A percentile compares a stretch with the other conserved stretches of the same genome.
phyloP scores from a whole-genome alignment of 2,797 vertebrate species.

The Ceryle rudis region DNA sequence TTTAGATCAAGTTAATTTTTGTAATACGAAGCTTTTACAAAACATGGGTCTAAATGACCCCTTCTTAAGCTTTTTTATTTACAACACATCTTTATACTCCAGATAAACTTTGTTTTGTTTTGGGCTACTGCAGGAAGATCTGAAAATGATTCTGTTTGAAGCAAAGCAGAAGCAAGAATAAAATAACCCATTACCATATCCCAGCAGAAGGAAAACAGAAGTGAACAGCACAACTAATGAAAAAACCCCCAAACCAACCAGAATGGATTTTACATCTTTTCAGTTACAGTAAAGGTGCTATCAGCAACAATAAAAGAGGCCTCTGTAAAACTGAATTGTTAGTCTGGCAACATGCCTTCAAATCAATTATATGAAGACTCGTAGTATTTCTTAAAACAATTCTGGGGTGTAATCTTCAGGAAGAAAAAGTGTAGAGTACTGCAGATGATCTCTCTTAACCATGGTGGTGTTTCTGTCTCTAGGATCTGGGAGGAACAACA shows the following conservation, averaged over 20 bases:
- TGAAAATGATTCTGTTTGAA: conserved; percentile 26
- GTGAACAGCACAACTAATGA: background rate
- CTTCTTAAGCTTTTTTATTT: conserved; percentile 24
- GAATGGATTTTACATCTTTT: background rate
- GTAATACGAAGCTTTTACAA: background rate
- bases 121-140: conserved; percentile 27
- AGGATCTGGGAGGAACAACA: background rate
- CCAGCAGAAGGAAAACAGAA: background rate
- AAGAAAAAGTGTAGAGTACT: background rate
- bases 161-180: conserved; percentile 3
- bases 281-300: background rate
- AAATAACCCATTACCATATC: background rate
- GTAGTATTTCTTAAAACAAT: background rate
- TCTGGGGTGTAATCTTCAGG: background rate
- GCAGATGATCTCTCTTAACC: background rate
- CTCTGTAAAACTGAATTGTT: background rate
- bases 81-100: conserved; percentile 24
- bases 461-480: background rate
- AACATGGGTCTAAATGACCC: background rate
- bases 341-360: background rate
- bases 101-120: background rate
- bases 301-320: background rate
- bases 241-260: background rate
- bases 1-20: background rate
- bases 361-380: background rate